A percentile compares a stretch with the other conserved stretches of the same genome.
phyloP scores from a whole-genome alignment of 2,113 vertebrate species.

The Protomyctophum bolini region DNA sequence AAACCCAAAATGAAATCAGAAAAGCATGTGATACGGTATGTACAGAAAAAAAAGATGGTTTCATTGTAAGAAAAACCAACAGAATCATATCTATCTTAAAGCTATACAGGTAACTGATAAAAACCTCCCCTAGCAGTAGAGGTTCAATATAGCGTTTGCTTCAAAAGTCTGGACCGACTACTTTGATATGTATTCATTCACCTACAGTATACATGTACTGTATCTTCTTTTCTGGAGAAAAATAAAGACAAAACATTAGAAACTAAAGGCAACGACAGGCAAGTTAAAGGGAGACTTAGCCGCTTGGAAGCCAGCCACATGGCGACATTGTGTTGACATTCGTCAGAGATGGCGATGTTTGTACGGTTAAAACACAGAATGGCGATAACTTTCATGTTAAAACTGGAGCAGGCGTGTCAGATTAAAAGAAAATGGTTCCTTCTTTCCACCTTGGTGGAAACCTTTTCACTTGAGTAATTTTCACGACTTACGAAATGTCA shows the following conservation, averaged over 20 bases:
- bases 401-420: too few relatives aligned
- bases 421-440: too few relatives aligned
- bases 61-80: conserved; percentile 53
- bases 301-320: conserved; percentile 14
- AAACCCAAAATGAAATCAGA: conserved; percentile 52
- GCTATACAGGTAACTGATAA: conserved; percentile 67
- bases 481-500: too few relatives aligned
- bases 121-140: conserved; percentile 63
- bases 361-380: background rate
- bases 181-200: conserved; percentile 74
- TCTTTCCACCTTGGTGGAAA: too few relatives aligned
- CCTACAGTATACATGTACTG: conserved; percentile 50
- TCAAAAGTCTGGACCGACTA: conserved; percentile 66
- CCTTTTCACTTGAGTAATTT: too few relatives aligned
- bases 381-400: too few relatives aligned
- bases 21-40: conserved; percentile 44
- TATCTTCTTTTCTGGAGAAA: conserved; percentile 55
- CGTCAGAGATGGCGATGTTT: conserved; percentile 1
- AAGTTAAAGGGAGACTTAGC: conserved; percentile 67
- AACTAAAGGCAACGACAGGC: conserved; percentile 82
- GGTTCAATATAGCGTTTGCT: conserved; percentile 53
- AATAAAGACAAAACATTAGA: conserved; percentile 58
- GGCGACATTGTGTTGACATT: background rate
- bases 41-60: conserved; percentile 51
- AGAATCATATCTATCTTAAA: conserved; percentile 67